Conservation (phyloP, 1,140 invertebrate species). For the Drosophila seguyi region DNA sequence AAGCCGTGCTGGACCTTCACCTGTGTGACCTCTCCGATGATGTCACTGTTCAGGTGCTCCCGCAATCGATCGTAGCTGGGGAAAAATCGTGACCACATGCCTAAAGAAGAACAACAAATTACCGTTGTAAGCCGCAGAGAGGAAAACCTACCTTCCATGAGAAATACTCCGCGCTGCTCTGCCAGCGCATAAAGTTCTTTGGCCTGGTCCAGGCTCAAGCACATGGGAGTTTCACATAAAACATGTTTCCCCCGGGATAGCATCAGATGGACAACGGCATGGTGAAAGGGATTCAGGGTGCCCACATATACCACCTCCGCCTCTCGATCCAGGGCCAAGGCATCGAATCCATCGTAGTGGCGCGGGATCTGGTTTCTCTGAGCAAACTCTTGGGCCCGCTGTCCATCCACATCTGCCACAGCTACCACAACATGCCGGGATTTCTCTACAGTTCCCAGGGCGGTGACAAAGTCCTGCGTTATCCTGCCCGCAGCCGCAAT, state of each 20-base stretch:
- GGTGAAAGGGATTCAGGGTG: constrained; percentile 90
- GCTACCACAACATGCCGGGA: constrained; percentile 89
- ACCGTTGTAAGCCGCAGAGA: constrained; percentile 59
- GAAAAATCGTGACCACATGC: constrained; percentile 93
- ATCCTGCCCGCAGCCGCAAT: constrained; percentile 91
- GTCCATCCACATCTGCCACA: constrained; percentile 90
- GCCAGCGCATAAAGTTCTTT: constrained; percentile 88
- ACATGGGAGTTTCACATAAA: constrained; percentile 93
- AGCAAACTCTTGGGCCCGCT: constrained; percentile 90
- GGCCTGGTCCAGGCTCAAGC: constrained; percentile 89
- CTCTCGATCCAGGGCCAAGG: constrained; percentile 89
- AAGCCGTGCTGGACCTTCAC: constrained; percentile 90
- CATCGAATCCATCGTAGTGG: constrained; percentile 91
- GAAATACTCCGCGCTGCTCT: constrained; percentile 89
- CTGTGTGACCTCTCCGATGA: constrained; percentile 90
- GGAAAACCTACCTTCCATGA: constrained; percentile 89
- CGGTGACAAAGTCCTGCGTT: constrained; percentile 91
- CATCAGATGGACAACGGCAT: constrained; percentile 89
- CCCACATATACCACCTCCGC: constrained; percentile 94
- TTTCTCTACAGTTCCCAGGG: constrained; percentile 88
- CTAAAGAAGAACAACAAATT: constrained; percentile 85
- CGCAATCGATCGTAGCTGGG: constrained; percentile 90
- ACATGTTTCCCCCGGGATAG: constrained; percentile 92
- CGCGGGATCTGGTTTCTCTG: constrained; percentile 89
- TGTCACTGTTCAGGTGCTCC: constrained; percentile 87